Evolutionary conservation across 2,797 vertebrate species (phyloP).

Genomic region (Microcaecilia unicolor): DNA sequence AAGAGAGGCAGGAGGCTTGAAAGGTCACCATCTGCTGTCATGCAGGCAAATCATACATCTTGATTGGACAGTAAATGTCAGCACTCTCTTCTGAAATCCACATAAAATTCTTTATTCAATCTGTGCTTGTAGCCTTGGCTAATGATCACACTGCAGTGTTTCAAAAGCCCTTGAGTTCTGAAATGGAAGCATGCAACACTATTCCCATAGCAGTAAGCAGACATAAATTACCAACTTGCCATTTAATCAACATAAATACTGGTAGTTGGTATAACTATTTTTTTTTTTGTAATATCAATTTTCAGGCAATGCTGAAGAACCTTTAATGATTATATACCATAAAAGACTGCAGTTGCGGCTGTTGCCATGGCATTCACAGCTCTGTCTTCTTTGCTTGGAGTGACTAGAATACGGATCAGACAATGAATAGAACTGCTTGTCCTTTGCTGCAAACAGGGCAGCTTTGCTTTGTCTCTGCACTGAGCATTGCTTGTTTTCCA

Average conservation of each 20-base stretch:
- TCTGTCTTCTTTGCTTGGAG: slow-evolving; percentile 44
- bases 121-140: slow-evolving; percentile 48
- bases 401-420: slow-evolving; percentile 60
- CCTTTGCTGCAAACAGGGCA: slow-evolving; percentile 33
- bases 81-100: slow-evolving; percentile 59
- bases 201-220: slow-evolving; percentile 60
- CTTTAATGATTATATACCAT: slow-evolving; percentile 56
- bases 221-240: slow-evolving; percentile 63
- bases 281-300: slow-evolving; percentile 39
- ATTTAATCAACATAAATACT: slow-evolving; percentile 61
- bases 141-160: slow-evolving; percentile 50
- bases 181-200: slow-evolving; percentile 55
- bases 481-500: slow-evolving; percentile 35
- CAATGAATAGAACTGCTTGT: slow-evolving; percentile 59
- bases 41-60: slow-evolving; percentile 49
- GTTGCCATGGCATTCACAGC: slow-evolving; percentile 60
- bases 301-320: slow-evolving; percentile 50
- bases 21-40: slow-evolving; percentile 69
- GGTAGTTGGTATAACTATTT: slow-evolving; percentile 46
- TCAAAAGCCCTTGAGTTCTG: slow-evolving; percentile 55
- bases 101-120: slow-evolving; percentile 57
- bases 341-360: slow-evolving; percentile 47
- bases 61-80: slow-evolving; percentile 68
- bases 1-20: no score
- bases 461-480: slow-evolving; percentile 36